These are phyloP conservation scores for Capitulum mitella DNA, from an alignment of 2,888 invertebrate genomes.

Conservation along the genomic window DNA sequence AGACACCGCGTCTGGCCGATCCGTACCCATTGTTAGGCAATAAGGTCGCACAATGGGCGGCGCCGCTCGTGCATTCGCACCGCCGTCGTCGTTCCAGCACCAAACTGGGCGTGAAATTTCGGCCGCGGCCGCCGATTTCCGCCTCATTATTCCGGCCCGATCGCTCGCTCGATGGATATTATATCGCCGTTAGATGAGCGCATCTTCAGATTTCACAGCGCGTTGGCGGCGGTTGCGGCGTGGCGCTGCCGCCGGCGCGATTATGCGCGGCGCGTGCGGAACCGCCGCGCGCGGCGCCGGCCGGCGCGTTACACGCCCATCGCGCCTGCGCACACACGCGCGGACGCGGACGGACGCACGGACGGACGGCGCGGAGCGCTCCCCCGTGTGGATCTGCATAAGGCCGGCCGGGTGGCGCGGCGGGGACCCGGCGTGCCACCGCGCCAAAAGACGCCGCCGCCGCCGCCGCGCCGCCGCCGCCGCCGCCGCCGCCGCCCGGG, in stretches of 20 bases:
- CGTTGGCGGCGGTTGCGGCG: conserved; percentile 5
- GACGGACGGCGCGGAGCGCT: not conserved
- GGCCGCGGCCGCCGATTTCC: conserved; percentile 4
- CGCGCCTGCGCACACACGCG: not conserved
- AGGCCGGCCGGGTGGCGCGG: not conserved
- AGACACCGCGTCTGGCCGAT: too few relatives aligned
- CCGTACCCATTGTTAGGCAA: not conserved
- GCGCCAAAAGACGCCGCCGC: not conserved
- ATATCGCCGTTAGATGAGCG: conserved; percentile 17
- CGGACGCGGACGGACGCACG: not conserved
- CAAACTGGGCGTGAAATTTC: conserved; percentile 6
- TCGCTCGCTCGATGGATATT: conserved; percentile 1
- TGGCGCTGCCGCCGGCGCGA: not conserved
- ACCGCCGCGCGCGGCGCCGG: not conserved
- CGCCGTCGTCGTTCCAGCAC: not conserved
- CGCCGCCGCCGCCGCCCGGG: not conserved
- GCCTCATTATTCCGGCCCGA: not conserved
- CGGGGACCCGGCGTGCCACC: not conserved
- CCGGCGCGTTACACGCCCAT: conserved; percentile 13
- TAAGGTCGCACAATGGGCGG: not conserved
- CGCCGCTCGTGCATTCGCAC: not conserved
- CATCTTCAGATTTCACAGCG: conserved; percentile 24
- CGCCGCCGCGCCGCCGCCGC: not conserved
- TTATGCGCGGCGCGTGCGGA: conserved; percentile 22
- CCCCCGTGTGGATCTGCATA: not conserved